Percentiles rank a stretch among this genome's conserved stretches.
phyloP scores from a whole-genome alignment of 2,797 vertebrate genomes.

The Luscinia megarhynchos region DNA sequence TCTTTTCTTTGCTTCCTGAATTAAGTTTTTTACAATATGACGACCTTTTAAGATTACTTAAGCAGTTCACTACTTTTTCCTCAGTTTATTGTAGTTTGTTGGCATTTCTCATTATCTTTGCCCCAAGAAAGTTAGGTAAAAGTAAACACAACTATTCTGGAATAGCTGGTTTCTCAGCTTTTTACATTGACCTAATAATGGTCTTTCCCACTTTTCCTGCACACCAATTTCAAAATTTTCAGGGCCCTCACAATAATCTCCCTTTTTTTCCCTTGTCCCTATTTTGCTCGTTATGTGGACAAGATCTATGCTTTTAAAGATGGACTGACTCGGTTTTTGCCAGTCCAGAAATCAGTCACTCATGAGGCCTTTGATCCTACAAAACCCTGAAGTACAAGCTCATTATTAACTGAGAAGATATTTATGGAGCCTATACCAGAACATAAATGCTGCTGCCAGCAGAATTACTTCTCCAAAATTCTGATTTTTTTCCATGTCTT shows the following conservation, averaged over 20 bases:
- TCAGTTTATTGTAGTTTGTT: not conserved
- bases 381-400: not conserved
- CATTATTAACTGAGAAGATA: not conserved
- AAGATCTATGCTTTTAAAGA: not conserved
- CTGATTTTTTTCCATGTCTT: not conserved
- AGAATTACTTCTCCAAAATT: not conserved
- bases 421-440: not conserved
- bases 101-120: not conserved
- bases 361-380: not conserved
- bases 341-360: not conserved
- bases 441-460: not conserved
- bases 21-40: not conserved
- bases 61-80: not conserved
- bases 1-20: not conserved
- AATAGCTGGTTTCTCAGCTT: not conserved
- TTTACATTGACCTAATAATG: not conserved
- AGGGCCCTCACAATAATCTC: not conserved
- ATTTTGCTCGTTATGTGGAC: not conserved
- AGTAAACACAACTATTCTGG: not conserved
- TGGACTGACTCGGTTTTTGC: not conserved
- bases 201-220: not conserved
- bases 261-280: not conserved
- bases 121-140: not conserved
- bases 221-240: not conserved
- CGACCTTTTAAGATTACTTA: not conserved